phyloP scores from a whole-genome alignment of 2,888 invertebrate genomes.

The Drosophila algonquin region DNA sequence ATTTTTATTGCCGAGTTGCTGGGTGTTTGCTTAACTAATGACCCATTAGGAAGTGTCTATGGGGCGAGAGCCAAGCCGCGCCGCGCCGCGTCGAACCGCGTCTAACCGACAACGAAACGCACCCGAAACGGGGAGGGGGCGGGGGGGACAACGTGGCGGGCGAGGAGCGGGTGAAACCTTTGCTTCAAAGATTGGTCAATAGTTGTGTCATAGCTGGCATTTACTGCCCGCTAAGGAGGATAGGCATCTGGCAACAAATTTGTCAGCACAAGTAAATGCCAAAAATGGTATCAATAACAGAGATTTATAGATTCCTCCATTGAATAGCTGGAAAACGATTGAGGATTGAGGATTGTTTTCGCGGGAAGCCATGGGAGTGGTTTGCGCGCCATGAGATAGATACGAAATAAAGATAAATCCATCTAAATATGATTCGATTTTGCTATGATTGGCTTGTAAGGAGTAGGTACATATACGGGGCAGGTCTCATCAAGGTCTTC shows the following conservation, averaged over 20 bases:
- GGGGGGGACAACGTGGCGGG: conserved; percentile 3
- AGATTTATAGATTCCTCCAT: conserved; percentile 70
- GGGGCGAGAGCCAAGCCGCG: conserved; percentile 7
- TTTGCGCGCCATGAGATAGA: neutral
- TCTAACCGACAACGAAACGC: conserved; percentile 14
- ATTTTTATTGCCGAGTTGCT: conserved; percentile 56
- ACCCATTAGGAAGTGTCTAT: conserved; percentile 66
- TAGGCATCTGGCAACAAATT: conserved; percentile 45
- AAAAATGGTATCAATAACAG: conserved; percentile 50
- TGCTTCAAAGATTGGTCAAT: conserved; percentile 26
- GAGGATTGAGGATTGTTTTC: conserved; percentile 4
- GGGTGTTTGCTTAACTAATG: conserved; percentile 68
- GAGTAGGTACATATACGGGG: neutral
- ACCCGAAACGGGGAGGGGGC: conserved; percentile 1
- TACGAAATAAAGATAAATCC: neutral
- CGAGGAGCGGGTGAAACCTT: conserved; percentile 21
- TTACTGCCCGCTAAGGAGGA: conserved; percentile 40
- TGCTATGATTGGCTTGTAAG: neutral
- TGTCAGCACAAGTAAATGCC: conserved; percentile 34
- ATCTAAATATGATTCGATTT: no score
- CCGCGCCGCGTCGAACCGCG: conserved; percentile 12
- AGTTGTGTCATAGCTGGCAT: conserved; percentile 35
- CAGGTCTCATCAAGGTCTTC: neutral
- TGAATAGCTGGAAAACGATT: conserved; percentile 9
- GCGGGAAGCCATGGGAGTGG: conserved; percentile 4